A percentile compares a stretch with the other conserved stretches of the same genome.
phyloP scores from a whole-genome alignment of 2,797 vertebrate species.

The Anguilla pacifica region DNA sequence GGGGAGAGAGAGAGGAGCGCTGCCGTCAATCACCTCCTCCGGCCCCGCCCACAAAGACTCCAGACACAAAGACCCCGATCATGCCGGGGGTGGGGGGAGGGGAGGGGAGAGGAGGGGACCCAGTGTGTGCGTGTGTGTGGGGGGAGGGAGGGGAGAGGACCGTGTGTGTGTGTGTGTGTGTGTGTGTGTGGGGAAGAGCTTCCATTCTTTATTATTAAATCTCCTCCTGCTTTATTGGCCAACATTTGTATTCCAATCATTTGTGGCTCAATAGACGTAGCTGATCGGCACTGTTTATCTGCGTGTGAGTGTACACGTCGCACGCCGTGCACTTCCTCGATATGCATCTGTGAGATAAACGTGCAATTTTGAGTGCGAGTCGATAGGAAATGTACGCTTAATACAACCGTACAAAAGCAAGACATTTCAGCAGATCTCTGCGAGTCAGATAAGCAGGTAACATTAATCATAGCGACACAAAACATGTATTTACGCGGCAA shows the following conservation, averaged over 20 bases:
- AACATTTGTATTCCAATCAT: neutral
- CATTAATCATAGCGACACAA: neutral
- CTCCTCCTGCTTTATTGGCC: neutral
- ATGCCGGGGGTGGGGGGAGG: neutral
- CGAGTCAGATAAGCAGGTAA: neutral
- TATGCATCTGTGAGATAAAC: neutral
- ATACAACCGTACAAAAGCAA: neutral
- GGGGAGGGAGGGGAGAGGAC: neutral
- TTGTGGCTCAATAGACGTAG: neutral
- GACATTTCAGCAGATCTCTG: neutral
- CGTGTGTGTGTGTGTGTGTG: neutral
- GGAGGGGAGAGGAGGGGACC: neutral
- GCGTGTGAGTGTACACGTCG: neutral
- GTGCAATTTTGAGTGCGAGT: neutral
- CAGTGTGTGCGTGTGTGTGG: neutral
- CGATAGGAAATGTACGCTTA: neutral
- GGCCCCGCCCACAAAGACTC: neutral
- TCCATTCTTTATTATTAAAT: neutral
- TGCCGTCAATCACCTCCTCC: constrained; percentile 15
- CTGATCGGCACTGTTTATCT: neutral
- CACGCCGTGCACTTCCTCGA: neutral
- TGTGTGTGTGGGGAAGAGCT: neutral
- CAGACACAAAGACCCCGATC: neutral
- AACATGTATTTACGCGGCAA: neutral
- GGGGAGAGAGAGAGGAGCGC: constrained; percentile 23